phyloP scores from a whole-genome alignment of 2,113 vertebrate species.

The Sminthopsis crassicaudata region DNA sequence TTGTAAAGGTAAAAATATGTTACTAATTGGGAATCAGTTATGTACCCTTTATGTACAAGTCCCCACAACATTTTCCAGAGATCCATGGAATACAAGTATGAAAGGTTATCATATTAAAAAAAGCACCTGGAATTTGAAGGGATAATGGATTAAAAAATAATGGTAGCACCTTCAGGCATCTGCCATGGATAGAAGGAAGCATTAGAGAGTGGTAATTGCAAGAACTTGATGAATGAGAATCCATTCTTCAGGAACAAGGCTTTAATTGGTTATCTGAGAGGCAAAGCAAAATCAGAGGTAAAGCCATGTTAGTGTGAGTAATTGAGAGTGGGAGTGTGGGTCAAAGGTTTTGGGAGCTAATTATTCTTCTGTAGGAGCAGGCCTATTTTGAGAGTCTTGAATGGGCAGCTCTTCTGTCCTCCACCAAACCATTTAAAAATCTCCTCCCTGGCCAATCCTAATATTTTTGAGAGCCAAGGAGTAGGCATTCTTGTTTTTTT shows the following conservation, averaged over 20 bases:
- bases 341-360: background rate
- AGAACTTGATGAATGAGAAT: background rate
- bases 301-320: background rate
- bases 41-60: conserved; percentile 15
- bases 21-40: conserved; percentile 53
- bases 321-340: background rate
- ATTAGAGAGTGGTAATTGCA: background rate
- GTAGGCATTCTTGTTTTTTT: background rate
- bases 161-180: background rate
- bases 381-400: background rate
- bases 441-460: background rate
- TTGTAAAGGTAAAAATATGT: conserved; percentile 19
- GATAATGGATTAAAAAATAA: background rate
- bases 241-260: background rate
- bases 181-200: background rate
- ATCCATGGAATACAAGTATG: background rate
- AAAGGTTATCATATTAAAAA: background rate
- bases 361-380: background rate
- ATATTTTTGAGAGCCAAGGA: background rate
- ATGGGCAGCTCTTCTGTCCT: background rate
- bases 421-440: background rate
- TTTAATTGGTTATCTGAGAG: background rate
- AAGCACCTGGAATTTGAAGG: too few species aligned
- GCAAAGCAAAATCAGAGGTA: background rate
- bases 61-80: background rate